Conservation (phyloP, 2,888 invertebrate species). For the Campaea margaritaria region DNA sequence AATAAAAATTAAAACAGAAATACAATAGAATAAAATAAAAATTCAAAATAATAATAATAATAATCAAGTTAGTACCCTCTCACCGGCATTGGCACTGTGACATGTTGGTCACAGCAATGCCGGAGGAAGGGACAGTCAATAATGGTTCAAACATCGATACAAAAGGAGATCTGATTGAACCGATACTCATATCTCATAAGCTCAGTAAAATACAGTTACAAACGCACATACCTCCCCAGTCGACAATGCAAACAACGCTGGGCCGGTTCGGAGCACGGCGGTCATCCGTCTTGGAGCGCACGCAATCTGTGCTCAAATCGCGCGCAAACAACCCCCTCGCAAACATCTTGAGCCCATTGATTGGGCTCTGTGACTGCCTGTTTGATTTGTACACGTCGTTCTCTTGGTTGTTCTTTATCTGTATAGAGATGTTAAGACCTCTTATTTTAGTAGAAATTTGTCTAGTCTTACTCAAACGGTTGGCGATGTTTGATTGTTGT, state of each 20-base stretch:
- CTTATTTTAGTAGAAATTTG: not conserved
- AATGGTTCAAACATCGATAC: too few species aligned
- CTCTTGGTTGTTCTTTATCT: slow-evolving; percentile 47
- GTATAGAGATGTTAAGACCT: slow-evolving; percentile 56
- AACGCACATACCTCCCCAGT: not conserved
- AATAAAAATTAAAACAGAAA: too few species aligned
- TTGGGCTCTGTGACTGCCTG: slow-evolving; percentile 67
- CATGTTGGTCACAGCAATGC: too few species aligned
- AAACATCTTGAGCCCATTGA: slow-evolving; percentile 82
- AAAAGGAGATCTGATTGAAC: too few species aligned
- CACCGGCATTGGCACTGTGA: too few species aligned
- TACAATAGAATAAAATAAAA: too few species aligned
- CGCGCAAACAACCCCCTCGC: slow-evolving; percentile 45
- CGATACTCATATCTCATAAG: too few species aligned
- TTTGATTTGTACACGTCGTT: slow-evolving; percentile 79
- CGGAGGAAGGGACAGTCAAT: too few species aligned
- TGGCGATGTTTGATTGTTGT: too few species aligned
- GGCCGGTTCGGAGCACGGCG: slow-evolving; percentile 2
- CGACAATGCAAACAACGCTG: slow-evolving; percentile 17
- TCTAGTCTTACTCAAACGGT: not conserved
- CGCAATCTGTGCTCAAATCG: slow-evolving; percentile 37
- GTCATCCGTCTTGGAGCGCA: slow-evolving; percentile 25
- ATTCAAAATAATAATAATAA: too few species aligned
- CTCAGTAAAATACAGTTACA: not conserved
- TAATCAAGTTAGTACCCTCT: too few species aligned